Evolutionary conservation across 2,113 vertebrate species (phyloP), one percentile per base, ranked within the genome.

Genomic region (Ariopsis seemanni): DNA sequence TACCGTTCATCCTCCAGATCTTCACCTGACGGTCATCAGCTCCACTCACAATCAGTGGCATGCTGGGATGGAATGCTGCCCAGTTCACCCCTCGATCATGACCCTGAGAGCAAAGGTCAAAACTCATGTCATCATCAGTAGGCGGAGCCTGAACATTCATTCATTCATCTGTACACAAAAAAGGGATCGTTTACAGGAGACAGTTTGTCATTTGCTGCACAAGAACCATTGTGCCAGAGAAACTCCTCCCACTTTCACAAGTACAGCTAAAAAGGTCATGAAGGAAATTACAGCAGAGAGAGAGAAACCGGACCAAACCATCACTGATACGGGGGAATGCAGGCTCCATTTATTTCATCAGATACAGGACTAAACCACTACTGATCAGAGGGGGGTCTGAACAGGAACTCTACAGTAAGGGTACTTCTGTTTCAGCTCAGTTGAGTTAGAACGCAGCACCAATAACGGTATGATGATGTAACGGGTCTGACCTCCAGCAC

Each of bases 1-100:
- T 86, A 99, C 97, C 97, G 0, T 99, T 99, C 98, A 99, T 99
- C 86, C 98, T 92, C 98, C 98, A 99, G 93, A 99, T 99, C 95
- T 99, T 99, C 88, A 99, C 98, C 88, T 99, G 98, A 7, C 98
- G 94, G 78, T 99, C 98, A 7, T 99, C 98, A 0, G 98, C 98
- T 57, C 98, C 98, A 0, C 98, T 99, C 11, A 99, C 98, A 0
- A 99, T 99, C 1, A 99, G 97, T 0, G 98, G 98, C 98, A 99
- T 99, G 1, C 93, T 97, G 84, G 98, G 98, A 81, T 99, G 98
- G 92, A 99, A 99, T 14, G 98, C 97, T 0, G 98, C 97, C 98
- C 98, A 99, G 93, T 99, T 99, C 55, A 99, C 98, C 0, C 98
- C 98, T 0, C 98, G 96, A 89, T 99, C 98, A 0, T 99, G 98